phyloP scores from a whole-genome alignment of 2,113 vertebrate species.

The Myotis yumanensis region DNA sequence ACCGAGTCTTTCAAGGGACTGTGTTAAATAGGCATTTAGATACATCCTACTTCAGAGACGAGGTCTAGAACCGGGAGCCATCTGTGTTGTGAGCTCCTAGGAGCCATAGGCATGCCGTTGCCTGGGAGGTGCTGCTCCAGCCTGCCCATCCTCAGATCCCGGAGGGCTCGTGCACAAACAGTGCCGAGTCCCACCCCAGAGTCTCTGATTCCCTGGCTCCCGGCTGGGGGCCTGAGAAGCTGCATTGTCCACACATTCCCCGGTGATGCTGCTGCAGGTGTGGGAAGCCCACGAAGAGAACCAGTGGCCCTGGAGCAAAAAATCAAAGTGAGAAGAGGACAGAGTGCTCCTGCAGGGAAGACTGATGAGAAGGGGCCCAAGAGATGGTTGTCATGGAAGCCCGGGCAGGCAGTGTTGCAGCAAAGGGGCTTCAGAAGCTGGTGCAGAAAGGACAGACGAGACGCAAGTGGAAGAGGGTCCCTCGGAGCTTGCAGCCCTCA shows the following conservation, averaged over 20 bases:
- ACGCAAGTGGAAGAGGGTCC: not conserved
- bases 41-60: not conserved
- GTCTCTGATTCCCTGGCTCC: not conserved
- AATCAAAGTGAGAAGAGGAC: not conserved
- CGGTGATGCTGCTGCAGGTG: not conserved
- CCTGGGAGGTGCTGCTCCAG: not conserved
- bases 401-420: rapidly evolving
- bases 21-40: not conserved
- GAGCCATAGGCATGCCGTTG: not conserved
- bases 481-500: not conserved
- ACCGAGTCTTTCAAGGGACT: not conserved
- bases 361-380: too few species aligned
- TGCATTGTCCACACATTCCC: not conserved
- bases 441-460: not conserved
- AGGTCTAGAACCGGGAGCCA: not conserved
- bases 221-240: not conserved
- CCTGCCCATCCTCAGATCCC: too few species aligned
- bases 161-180: not conserved
- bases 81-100: too few species aligned
- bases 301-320: not conserved
- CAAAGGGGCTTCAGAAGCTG: not conserved
- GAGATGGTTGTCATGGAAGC: not conserved
- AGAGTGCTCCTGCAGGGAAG: not conserved
- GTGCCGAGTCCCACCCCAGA: not conserved
- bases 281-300: not conserved